Evolutionary conservation across 2,113 vertebrate genomes (phyloP).

Genomic region (Pseudolaguvia tuberculata): DNA sequence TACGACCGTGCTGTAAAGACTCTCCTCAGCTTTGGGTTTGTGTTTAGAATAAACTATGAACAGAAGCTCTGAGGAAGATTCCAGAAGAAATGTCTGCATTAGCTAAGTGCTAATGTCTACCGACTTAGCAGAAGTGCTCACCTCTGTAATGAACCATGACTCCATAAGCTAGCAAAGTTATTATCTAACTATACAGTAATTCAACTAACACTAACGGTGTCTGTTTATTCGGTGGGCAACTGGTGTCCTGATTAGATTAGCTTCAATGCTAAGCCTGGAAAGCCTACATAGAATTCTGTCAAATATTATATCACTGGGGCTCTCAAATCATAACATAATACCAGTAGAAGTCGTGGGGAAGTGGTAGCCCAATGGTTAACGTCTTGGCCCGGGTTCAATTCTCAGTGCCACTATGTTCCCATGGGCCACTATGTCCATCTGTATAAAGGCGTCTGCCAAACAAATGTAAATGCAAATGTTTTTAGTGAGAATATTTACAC

Average conservation of each 20-base stretch:
- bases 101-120: neutral
- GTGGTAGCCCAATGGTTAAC: too few relatives aligned
- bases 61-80: neutral
- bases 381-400: too few relatives aligned
- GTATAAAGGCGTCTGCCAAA: too few relatives aligned
- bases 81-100: neutral
- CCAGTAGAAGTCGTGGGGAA: too few relatives aligned
- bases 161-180: neutral
- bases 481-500: too few relatives aligned
- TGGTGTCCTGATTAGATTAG: neutral
- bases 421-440: too few relatives aligned
- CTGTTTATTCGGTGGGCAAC: neutral
- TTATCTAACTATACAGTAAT: neutral
- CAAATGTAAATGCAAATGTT: too few relatives aligned
- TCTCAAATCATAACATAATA: too few relatives aligned
- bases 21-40: neutral
- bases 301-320: too few relatives aligned
- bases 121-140: neutral
- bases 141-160: neutral
- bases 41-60: neutral
- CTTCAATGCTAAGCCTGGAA: neutral
- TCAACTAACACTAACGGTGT: neutral
- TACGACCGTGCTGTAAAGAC: neutral
- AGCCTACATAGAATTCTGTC: too few relatives aligned
- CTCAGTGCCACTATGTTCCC: too few relatives aligned